Evolutionary conservation across 2,888 invertebrate species (phyloP).

Genomic region (Polydrusus pterygomalis): DNA sequence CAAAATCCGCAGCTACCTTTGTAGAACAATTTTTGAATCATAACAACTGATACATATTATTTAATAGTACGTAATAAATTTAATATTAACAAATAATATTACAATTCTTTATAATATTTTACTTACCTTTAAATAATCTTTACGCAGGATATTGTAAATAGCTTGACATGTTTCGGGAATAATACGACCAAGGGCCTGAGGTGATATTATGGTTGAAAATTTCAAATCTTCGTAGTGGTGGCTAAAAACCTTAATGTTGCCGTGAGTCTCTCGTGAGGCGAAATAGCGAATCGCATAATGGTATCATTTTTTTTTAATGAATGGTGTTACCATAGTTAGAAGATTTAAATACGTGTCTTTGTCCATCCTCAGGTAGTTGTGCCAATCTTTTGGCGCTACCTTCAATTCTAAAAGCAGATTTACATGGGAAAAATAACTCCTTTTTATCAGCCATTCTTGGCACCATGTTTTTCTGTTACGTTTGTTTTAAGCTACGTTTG

Average conservation of each 20-base stretch:
- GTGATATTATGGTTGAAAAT: slow-evolving; percentile 17
- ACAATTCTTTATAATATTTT: background rate
- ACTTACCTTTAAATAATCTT: slow-evolving; percentile 22
- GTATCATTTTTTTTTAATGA: background rate
- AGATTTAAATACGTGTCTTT: too few relatives aligned
- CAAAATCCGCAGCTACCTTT: background rate
- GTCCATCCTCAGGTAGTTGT: too few relatives aligned
- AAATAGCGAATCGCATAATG: slow-evolving; percentile 7
- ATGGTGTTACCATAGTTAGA: too few relatives aligned
- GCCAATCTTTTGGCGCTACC: too few relatives aligned
- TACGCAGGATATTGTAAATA: slow-evolving; percentile 25
- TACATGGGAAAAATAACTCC: too few relatives aligned
- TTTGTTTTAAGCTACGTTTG: background rate
- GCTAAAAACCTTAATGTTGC: background rate
- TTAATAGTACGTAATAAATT: background rate
- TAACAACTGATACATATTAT: background rate
- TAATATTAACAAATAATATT: background rate
- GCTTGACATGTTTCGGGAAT: slow-evolving; percentile 51
- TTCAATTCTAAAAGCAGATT: too few relatives aligned
- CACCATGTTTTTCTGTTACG: background rate
- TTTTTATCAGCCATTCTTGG: too few relatives aligned
- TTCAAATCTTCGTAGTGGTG: background rate
- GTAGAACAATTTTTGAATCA: background rate
- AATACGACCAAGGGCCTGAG: slow-evolving; percentile 4
- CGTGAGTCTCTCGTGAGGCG: background rate